Base-by-base conservation (phyloP, 1,140 invertebrate genomes). In the Brachionus sp. region DNA sequence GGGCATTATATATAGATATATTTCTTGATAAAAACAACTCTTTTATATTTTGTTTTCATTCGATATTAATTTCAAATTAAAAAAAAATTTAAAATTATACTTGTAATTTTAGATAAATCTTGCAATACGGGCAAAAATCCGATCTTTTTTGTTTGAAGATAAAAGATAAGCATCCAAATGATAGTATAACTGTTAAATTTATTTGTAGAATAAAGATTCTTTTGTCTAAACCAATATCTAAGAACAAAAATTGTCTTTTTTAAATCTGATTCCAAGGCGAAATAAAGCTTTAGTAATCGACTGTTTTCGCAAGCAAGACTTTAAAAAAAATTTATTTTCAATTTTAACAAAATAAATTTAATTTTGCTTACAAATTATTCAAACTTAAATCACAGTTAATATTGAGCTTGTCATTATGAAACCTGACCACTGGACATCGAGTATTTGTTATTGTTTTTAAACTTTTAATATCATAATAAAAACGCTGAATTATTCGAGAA, bases 221-320 rank as follows among this genome's bases (percentile, higher is more conserved):
- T 80, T 80, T 80, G 77, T 44, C 57, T 80, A 25, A 57, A 80
- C 77, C 77, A 80, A 80, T 80, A 80, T 25, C 77, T 25, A 19
- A 80, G 23, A 25, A 66, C 77, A 80, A 80, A 80, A 2, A 80
- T 10, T 5, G 57, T 16, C 16, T 66, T 80, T 35, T 19, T 16
- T n/a, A 80, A 53, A 16, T 33, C 16, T 37, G 77, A 50, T 23
- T 80, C 77, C 9, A 80, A 25, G 5, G 57, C 33, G 1, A 80
- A 44, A 19, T 80, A 80, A 3, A 80, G 9, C 9, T 66, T 66
- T 23, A 80, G 13, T 25, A 80, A 44, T 23, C 25, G 33, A 10
- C 77, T 80, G 50, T 80, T 80, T 35, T 80, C 77, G 57, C n/a
- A 37, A 39, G 77, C 77, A 12, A 80, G 39, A 7, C 77, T 80